Evolutionary conservation across 1,140 invertebrate genomes (phyloP), one percentile per base, ranked within the genome.

Genomic region (Dryas iulia): DNA sequence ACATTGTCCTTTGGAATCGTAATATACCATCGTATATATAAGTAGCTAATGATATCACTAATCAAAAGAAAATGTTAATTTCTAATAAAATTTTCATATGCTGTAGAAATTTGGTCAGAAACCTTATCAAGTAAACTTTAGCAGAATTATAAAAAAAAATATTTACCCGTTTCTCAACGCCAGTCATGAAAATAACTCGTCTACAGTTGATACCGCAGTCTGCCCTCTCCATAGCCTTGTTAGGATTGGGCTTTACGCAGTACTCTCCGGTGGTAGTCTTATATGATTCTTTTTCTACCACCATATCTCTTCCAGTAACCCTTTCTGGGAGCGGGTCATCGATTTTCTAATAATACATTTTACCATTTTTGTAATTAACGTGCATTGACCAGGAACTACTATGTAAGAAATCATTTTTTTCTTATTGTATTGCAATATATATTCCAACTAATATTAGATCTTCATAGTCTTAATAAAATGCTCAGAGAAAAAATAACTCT

Each of bases 201-300:
- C 79, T 71, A 59, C 87, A 90, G 65, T 91, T 91, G 62, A 88
- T 87, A 12, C 78, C 59, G 26, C 87, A 87, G 30, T 91, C 89
- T 0, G 86, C 67, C 14, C 87, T 59, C 66, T 91, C 89, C 87
- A 88, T 90, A 2, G 85, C 89, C 60, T 89, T 89, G 61, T 91
- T 90, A 2, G 86, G 86, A 31, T 89, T 90, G 3, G 86, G 84
- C 31, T 91, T 90, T 6, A 90, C 83, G 59, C 84, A 84, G 61
- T 90, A 90, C 57, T 89, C 87, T 0, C 87, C 87, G 0, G 78
- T 82, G 0, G 90, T 91, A 0, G 90, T 90, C 62, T 73, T 84
- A 63, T 87, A 92, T 0, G 86, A 84, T 39, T 91, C 88, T 52
- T 90, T 87, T 58, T 86, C 83, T 0, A 90, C 83, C 2, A 87